Evolutionary conservation across 2,113 vertebrate species (phyloP), one percentile per base, ranked within the genome.

Genomic region (Actenoides hombroni): DNA sequence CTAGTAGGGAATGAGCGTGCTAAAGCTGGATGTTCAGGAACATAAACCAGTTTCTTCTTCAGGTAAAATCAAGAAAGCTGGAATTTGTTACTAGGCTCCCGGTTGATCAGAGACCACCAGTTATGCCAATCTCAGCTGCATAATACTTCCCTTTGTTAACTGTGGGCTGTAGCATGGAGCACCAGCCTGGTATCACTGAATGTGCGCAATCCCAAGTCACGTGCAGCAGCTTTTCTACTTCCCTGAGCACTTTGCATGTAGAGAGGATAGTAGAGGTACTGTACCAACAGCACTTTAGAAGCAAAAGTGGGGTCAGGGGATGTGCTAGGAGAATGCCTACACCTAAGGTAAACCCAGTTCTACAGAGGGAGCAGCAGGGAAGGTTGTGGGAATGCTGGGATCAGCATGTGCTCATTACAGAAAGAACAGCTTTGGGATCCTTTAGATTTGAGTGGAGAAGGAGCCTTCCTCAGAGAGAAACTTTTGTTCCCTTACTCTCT

Each of bases 371-470:
- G 71, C 49, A 73, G 77, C 46, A 79, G 73, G 21, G 46, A 64
- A 37, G 12, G 40, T 11, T 88, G 75, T 35, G 69, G 80, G 20
- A 54, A 29, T 10, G 4, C 23, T 15, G 8, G 10, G 20, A 9
- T 60, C 16, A 1, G 37, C 4, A 0, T 0, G 1, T 14, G 14
- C 18, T 82, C 37, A 67, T 91, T 20, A 7, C 0, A 10, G 18
- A 59, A 76, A 24, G 48, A 83, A 31, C 6, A 65, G 60, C 79
- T 73, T 65, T 29, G 20, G 31, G 26, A 0, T 73, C 74, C 44
- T 48, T 68, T 2, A 5, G 8, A 4, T 15, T 13, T 8, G 63
- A 23, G 8, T 11, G 40, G 54, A 59, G 37, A 42, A 42, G 40
- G 46, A 88, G 56, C 12, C 28, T 68, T 79, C 3, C 39, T 76